Conservation (phyloP, 2,888 invertebrate species). For the Exephanes ischioxanthus region DNA sequence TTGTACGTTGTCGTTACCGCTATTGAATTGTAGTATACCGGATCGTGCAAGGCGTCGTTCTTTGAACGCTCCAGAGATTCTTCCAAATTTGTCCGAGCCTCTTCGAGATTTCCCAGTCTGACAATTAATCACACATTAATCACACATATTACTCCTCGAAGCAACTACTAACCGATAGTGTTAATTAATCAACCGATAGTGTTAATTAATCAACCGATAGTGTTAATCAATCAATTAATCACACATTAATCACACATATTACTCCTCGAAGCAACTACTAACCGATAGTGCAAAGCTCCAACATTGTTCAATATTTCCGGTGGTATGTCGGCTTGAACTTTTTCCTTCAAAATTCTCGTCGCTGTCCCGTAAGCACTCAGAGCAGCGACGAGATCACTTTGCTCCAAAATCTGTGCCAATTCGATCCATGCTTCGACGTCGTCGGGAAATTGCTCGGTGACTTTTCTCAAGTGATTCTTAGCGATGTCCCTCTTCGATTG, state of each 20-base stretch:
- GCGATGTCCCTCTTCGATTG: constrained; percentile 97
- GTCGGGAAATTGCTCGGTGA: constrained; percentile 98
- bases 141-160: background rate
- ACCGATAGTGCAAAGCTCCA: constrained; percentile 95
- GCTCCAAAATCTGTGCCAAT: constrained; percentile 98
- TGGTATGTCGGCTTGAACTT: constrained; percentile 97
- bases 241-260: background rate
- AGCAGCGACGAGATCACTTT: constrained; percentile 94
- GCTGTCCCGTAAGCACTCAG: constrained; percentile 97
- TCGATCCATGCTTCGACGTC: constrained; percentile 99
- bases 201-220: too few relatives aligned
- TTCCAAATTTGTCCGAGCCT: constrained; percentile 94
- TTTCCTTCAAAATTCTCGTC: constrained; percentile 95
- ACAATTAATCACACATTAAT: constrained; percentile 71
- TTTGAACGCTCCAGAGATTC: constrained; percentile 94
- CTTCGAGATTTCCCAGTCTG: constrained; percentile 93
- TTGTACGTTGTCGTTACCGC: constrained; percentile 99
- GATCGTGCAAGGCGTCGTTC: constrained; percentile 94
- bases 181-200: too few relatives aligned
- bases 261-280: constrained; percentile 46
- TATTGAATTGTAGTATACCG: constrained; percentile 98
- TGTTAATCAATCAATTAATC: too few relatives aligned
- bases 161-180: constrained; percentile 88
- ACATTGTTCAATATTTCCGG: constrained; percentile 99
- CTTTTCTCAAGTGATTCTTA: constrained; percentile 96